Evolutionary conservation across 2,888 invertebrate genomes (phyloP), one percentile per base, ranked within the genome.

Genomic region (Pediacus dermestoides): DNA sequence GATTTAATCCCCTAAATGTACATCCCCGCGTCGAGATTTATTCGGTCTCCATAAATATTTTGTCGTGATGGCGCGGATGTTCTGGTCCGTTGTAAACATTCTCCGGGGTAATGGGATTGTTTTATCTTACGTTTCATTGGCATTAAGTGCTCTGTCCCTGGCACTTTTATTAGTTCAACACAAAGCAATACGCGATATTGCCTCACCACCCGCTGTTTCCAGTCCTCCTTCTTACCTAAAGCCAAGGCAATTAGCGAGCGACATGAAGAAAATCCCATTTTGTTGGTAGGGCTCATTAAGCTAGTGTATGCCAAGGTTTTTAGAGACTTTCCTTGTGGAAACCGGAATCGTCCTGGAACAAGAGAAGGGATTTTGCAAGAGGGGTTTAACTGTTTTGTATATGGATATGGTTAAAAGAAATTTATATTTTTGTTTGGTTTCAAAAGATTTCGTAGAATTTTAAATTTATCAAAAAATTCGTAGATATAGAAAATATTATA

Each of bases 101-200:
- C 46, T 46, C 39, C 25, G 44, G 44, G 52, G 60, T 63, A 67
- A 66, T 67, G 64, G 65, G 66, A 67, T 67, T 67, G 67, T 66
- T 66, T 67, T 67, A 66, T 66, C 64, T 64, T 59, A 60, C 61
- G 57, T 64, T 52, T 66, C 66, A 67, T 66, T 63, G 66, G 66
- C 63, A 65, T 67, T 67, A 67, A 66, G 63, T 63, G 64, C 61
- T 60, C 57, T 45, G 58, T 59, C 57, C 48, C 53, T 58, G 59
- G 61, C 62, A 62, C 64, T 63, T 66, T 67, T 66, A 67, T 66
- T 67, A 63, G 64, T 60, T 44, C 43, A 28, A 39, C 44, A 45
- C 49, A 42, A 55, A 50, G 48, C 59, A 56, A 61, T 60, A 56
- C 57, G 58, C 53, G 51, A 57, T 60, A 61, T 60, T 60, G 58